Percentiles rank a stretch among this genome's conserved stretches.
These are phyloP conservation scores for Phylloscopus whistleri DNA, from an alignment of 2,113 vertebrate species.

Conservation along the genomic window DNA sequence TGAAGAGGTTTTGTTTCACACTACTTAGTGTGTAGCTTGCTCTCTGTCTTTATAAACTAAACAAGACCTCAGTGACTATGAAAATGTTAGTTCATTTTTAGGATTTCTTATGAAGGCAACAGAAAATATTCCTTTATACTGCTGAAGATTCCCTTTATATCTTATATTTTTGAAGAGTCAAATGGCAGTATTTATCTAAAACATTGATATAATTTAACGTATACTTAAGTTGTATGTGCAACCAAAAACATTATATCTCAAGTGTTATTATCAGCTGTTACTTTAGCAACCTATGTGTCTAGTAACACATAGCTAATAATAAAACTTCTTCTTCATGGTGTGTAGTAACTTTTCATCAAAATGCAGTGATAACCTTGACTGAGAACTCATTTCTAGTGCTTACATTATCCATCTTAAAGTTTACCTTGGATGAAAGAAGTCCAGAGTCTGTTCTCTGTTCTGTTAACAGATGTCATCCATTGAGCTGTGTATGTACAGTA, in stretches of 20 bases:
- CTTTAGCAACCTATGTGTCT: not conserved
- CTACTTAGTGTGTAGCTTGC: accelerated
- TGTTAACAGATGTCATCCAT: not conserved
- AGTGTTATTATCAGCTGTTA: not conserved
- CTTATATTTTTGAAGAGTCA: not conserved
- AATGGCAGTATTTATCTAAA: not conserved
- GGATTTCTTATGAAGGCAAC: not conserved
- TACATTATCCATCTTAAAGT: not conserved
- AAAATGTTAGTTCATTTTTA: not conserved
- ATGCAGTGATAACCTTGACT: not conserved
- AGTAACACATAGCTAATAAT: not conserved
- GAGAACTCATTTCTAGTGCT: not conserved
- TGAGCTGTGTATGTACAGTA: not conserved
- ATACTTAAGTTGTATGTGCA: not conserved
- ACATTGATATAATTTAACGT: not conserved
- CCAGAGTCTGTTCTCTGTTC: not conserved
- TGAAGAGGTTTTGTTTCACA: not conserved
- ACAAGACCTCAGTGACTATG: not conserved
- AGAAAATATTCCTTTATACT: not conserved
- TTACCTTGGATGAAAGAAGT: not conserved
- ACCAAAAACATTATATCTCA: not conserved
- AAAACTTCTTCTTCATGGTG: not conserved
- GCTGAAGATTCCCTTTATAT: not conserved
- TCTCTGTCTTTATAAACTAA: not conserved
- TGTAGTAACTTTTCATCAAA: not conserved